phyloP scores from a whole-genome alignment of 1,140 invertebrate genomes.

The Argopecten irradians region DNA sequence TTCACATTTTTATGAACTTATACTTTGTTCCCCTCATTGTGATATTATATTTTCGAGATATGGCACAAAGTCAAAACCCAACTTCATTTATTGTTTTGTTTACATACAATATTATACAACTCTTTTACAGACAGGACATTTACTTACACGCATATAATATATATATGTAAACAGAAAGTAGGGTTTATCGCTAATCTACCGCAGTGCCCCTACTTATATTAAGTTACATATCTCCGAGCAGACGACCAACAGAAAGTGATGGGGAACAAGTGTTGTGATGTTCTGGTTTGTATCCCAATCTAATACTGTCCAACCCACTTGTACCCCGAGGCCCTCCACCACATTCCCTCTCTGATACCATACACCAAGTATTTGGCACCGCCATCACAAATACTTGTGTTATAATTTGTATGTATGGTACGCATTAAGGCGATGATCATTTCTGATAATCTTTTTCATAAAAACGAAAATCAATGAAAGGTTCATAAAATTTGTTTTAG shows the following conservation, averaged over 20 bases:
- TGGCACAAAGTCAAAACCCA: too few species aligned
- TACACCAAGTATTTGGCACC: background rate
- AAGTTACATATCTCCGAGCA: background rate
- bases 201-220: conserved; percentile 5
- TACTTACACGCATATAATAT: background rate
- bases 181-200: background rate
- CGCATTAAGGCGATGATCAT: background rate
- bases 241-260: background rate
- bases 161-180: background rate
- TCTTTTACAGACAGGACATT: background rate
- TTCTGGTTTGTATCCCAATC: background rate
- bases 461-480: background rate
- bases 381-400: background rate
- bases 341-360: background rate
- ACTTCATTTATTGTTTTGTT: too few species aligned
- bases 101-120: background rate
- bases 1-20: too few species aligned
- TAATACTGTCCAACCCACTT: background rate
- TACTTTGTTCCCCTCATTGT: too few species aligned
- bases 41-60: too few species aligned
- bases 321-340: background rate
- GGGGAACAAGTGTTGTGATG: background rate
- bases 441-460: background rate
- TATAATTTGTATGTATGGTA: background rate
- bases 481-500: background rate